Percentiles rank a stretch among this genome's conserved stretches.
phyloP scores from a whole-genome alignment of 2,797 vertebrate genomes.

The Xenopus petersii region DNA sequence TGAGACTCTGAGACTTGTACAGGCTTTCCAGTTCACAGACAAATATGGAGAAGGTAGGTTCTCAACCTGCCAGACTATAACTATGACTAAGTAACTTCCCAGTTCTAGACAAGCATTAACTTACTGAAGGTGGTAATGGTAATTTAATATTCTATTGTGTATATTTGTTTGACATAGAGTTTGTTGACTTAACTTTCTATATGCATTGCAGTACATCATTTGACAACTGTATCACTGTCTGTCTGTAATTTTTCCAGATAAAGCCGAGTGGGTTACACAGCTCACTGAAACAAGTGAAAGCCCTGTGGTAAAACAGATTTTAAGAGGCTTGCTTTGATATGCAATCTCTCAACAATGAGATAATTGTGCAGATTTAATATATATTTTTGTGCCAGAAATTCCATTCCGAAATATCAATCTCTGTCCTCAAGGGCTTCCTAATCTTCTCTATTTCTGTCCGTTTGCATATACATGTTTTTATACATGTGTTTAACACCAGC shows the following conservation, averaged over 20 bases:
- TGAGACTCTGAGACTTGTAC: slow-evolving; percentile 90
- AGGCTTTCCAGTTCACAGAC: slow-evolving; percentile 98
- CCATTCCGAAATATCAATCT: background rate
- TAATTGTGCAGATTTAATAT: background rate
- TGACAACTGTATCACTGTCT: background rate
- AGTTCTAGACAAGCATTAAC: no score
- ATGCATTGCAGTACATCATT: background rate
- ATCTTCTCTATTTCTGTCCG: no score
- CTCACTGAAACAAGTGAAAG: background rate
- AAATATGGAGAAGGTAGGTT: slow-evolving; percentile 91
- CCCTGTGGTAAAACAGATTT: slow-evolving; percentile 19
- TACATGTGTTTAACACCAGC: no score
- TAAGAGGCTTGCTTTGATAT: background rate
- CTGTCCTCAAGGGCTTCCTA: background rate
- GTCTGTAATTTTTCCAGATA: slow-evolving; percentile 24
- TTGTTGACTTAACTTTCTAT: no score
- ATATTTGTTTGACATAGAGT: no score
- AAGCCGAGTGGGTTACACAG: background rate
- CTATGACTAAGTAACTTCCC: no score
- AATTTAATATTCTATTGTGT: no score
- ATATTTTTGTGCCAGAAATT: background rate
- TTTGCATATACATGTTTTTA: no score
- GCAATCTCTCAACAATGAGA: background rate
- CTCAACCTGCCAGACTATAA: background rate
- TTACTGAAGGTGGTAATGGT: no score